phyloP scores from a whole-genome alignment of 2,113 vertebrate genomes.

The Sylvilagus bachmani region DNA sequence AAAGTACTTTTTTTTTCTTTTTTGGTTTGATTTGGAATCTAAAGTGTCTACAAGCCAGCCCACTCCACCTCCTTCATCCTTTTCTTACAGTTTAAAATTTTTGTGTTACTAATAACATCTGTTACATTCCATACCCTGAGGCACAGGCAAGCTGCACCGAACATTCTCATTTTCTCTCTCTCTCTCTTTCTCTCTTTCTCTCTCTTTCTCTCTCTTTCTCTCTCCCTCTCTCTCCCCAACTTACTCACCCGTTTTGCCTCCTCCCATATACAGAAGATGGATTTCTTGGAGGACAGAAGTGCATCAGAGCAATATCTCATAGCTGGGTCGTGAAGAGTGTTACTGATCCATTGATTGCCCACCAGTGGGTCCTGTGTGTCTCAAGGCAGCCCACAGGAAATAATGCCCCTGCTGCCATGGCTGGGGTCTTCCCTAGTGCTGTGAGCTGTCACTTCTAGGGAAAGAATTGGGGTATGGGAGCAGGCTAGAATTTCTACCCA shows the following conservation, averaged over 20 bases:
- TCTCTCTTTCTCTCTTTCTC: background rate
- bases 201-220: background rate
- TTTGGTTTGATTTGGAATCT: slow-evolving; percentile 77
- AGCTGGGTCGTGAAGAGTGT: too few relatives aligned
- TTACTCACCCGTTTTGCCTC: background rate
- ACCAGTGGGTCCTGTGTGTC: background rate
- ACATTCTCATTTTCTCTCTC: slow-evolving; percentile 36
- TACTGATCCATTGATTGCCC: background rate
- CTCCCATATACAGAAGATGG: slow-evolving; percentile 26
- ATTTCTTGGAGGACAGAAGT: background rate
- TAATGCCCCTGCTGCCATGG: background rate
- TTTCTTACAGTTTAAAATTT: slow-evolving; percentile 75
- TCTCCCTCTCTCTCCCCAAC: background rate
- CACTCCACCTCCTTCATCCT: background rate
- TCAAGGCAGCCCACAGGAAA: background rate
- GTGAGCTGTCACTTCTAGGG: background rate
- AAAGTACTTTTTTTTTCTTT: slow-evolving; percentile 60
- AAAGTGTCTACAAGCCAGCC: slow-evolving; percentile 70
- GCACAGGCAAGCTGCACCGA: slow-evolving; percentile 76
- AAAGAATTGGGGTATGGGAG: background rate
- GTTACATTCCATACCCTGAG: slow-evolving; percentile 79
- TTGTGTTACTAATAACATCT: slow-evolving; percentile 77
- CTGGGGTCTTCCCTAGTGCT: background rate
- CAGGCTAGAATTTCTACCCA: background rate
- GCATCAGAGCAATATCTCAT: background rate